phyloP scores from a whole-genome alignment of 2,888 invertebrate species.

The Eucriotettix oculatus region DNA sequence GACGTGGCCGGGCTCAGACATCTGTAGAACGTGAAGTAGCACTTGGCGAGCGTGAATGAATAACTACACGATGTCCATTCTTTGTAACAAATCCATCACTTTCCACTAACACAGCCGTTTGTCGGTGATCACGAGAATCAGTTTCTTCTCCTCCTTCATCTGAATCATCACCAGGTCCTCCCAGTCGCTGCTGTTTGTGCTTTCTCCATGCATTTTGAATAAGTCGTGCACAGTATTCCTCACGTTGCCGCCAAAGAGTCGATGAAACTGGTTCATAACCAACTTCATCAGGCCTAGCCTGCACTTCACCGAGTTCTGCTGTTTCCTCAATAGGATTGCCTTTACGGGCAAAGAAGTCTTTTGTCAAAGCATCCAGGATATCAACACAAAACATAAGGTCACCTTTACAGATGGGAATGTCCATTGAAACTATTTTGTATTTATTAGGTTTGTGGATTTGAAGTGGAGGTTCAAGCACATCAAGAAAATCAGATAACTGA shows the following conservation, averaged over 20 bases:
- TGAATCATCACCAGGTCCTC: slow-evolving; percentile 35
- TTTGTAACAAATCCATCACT: slow-evolving; percentile 68
- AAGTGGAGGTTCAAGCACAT: slow-evolving; percentile 89
- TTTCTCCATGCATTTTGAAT: slow-evolving; percentile 93
- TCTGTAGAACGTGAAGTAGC: slow-evolving; percentile 68
- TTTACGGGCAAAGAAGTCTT: slow-evolving; percentile 95
- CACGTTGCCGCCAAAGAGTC: slow-evolving; percentile 88
- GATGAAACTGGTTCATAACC: slow-evolving; percentile 91
- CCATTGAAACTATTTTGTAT: slow-evolving; percentile 97
- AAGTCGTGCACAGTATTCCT: slow-evolving; percentile 88
- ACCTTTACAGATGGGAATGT: slow-evolving; percentile 94
- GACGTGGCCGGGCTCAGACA: slow-evolving; percentile 62
- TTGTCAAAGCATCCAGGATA: slow-evolving; percentile 93
- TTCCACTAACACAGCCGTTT: slow-evolving; percentile 74
- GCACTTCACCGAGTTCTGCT: slow-evolving; percentile 71
- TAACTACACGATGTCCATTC: slow-evolving; percentile 81
- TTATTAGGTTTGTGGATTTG: slow-evolving; percentile 97
- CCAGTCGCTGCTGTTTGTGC: slow-evolving; percentile 53
- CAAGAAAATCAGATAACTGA: slow-evolving; percentile 86
- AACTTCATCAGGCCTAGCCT: slow-evolving; percentile 58
- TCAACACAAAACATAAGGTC: slow-evolving; percentile 97
- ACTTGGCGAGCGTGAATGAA: slow-evolving; percentile 74
- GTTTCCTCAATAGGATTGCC: slow-evolving; percentile 89
- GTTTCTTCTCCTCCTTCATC: slow-evolving; percentile 16
- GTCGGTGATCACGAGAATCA: slow-evolving; percentile 25